Percentiles rank a stretch among this genome's conserved stretches.
These are phyloP conservation scores for Aulostomus chinensis DNA, from an alignment of 2,797 vertebrate genomes.

Conservation along the genomic window DNA sequence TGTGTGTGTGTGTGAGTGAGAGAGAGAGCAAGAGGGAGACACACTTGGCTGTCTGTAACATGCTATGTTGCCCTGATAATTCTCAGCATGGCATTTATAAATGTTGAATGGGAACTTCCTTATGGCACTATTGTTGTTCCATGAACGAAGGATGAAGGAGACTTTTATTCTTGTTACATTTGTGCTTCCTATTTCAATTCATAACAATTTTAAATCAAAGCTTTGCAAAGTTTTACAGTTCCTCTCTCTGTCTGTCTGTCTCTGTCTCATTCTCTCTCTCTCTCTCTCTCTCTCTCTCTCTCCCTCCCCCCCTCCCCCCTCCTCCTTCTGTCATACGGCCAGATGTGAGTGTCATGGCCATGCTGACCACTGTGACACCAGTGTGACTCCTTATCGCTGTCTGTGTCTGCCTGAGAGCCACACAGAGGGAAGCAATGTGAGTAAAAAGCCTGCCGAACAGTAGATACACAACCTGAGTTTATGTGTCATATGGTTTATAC, in stretches of 20 bases:
- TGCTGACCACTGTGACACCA: constrained; percentile 83
- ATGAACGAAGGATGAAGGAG: constrained; percentile 1
- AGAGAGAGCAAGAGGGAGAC: background rate
- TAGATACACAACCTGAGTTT: no score
- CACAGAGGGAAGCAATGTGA: constrained; percentile 88
- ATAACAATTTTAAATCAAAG: no score
- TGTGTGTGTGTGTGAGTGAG: background rate
- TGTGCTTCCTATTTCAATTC: background rate
- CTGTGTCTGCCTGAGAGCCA: constrained; percentile 85
- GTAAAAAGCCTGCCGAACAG: constrained; percentile 55
- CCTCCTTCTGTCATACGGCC: constrained; percentile 40
- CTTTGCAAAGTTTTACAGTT: no score
- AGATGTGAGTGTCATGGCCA: constrained; percentile 93
- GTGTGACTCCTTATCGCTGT: constrained; percentile 82
- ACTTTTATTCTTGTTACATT: background rate
- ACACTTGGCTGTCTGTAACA: constrained; percentile 55
- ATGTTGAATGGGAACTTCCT: constrained; percentile 73
- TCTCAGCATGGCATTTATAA: constrained; percentile 76
- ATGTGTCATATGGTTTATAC: background rate
- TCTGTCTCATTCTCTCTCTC: background rate
- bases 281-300: background rate
- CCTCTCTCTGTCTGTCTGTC: no score
- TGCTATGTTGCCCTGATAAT: constrained; percentile 70
- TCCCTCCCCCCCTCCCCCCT: background rate
- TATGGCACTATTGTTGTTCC: constrained; percentile 51